phyloP scores from a whole-genome alignment of 1,140 invertebrate species.

The Drosophila fuyamai region DNA sequence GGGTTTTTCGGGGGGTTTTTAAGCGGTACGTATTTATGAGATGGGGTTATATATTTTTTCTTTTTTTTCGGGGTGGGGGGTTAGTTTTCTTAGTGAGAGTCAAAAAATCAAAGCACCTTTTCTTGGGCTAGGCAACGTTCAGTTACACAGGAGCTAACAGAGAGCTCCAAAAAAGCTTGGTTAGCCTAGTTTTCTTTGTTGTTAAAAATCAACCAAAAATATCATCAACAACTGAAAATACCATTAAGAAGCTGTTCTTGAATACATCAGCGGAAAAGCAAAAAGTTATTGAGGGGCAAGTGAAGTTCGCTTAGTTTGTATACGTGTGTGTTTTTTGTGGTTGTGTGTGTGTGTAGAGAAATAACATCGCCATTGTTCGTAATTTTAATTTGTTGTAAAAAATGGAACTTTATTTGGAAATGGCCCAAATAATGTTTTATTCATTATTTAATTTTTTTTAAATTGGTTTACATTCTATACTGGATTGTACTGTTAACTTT shows the following conservation, averaged over 20 bases:
- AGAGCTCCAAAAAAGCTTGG: constrained; percentile 39
- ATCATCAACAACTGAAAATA: constrained; percentile 64
- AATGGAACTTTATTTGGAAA: no score
- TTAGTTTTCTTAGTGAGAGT: constrained; percentile 49
- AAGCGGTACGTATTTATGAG: constrained; percentile 50
- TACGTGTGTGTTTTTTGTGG: constrained; percentile 18
- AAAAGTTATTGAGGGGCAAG: constrained; percentile 71
- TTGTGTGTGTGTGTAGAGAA: constrained; percentile 12
- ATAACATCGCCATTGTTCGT: neutral
- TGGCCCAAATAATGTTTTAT: neutral
- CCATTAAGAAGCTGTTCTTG: constrained; percentile 73
- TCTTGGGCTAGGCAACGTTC: constrained; percentile 53
- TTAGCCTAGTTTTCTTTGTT: constrained; percentile 26
- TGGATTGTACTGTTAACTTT: no score
- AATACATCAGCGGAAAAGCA: constrained; percentile 72
- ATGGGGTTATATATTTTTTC: constrained; percentile 15
- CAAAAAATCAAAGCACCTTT: constrained; percentile 78
- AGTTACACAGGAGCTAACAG: constrained; percentile 43
- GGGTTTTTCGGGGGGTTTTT: constrained; percentile 41
- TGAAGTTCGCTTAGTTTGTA: constrained; percentile 59
- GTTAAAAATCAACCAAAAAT: constrained; percentile 60
- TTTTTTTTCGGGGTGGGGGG: neutral
- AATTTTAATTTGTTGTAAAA: neutral
- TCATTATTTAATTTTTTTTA: no score
- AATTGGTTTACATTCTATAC: no score